phyloP scores from a whole-genome alignment of 2,888 invertebrate genomes.

The Pseudococcus viburni region DNA sequence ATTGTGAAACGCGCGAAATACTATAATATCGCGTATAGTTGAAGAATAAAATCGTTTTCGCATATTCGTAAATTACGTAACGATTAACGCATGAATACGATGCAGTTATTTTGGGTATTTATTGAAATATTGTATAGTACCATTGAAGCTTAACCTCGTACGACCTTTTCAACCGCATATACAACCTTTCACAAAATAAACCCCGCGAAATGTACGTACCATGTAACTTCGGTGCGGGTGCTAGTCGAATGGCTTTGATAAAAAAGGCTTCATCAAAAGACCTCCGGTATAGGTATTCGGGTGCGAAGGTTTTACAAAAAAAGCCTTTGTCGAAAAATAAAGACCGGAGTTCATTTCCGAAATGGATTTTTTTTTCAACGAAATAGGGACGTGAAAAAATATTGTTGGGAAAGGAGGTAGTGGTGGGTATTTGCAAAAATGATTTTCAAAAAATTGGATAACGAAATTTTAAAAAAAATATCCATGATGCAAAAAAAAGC shows the following conservation, averaged over 20 bases:
- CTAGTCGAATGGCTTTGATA: background rate
- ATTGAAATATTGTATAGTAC: conserved; percentile 29
- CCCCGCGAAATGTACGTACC: background rate
- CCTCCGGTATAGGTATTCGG: background rate
- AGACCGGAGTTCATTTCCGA: too few relatives aligned
- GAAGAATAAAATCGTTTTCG: conserved; percentile 53
- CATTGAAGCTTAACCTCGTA: conserved; percentile 34
- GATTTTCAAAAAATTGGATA: too few relatives aligned
- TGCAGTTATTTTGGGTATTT: conserved; percentile 54
- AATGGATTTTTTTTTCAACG: too few relatives aligned
- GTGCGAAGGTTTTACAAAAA: background rate
- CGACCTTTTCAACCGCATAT: conserved; percentile 41
- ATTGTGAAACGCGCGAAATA: conserved; percentile 39
- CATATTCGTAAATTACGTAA: conserved; percentile 51
- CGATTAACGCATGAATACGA: conserved; percentile 55
- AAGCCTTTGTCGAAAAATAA: too few relatives aligned
- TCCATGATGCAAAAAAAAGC: too few relatives aligned
- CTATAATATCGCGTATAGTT: conserved; percentile 9
- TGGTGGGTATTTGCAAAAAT: too few relatives aligned
- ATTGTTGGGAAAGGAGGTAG: too few relatives aligned
- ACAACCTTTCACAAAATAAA: conserved; percentile 5
- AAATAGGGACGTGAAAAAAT: too few relatives aligned
- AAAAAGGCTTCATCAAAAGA: background rate
- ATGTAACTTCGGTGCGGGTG: background rate
- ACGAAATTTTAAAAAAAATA: too few relatives aligned